A percentile compares a stretch with the other conserved stretches of the same genome.
phyloP scores from a whole-genome alignment of 2,113 vertebrate genomes.

The Lophotis ruficrista region DNA sequence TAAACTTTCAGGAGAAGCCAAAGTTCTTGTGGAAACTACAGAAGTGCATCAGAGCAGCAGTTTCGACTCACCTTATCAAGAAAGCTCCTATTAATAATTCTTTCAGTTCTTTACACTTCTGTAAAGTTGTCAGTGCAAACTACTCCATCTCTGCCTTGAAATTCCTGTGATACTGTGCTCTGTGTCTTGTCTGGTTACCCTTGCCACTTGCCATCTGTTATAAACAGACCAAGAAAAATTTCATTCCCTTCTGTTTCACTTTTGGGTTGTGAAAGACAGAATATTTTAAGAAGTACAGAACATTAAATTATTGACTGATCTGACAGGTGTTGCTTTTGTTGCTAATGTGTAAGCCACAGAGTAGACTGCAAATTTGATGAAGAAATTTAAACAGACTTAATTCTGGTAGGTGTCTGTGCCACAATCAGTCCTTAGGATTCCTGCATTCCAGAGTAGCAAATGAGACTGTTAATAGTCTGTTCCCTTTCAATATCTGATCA shows the following conservation, averaged over 20 bases:
- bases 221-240: neutral
- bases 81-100: neutral
- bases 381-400: neutral
- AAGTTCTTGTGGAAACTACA: neutral
- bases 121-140: neutral
- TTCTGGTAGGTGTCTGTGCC: neutral
- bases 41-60: neutral
- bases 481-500: neutral
- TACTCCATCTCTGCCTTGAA: neutral
- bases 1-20: neutral
- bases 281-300: too few relatives aligned
- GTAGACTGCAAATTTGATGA: neutral
- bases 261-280: neutral
- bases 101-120: neutral
- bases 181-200: neutral
- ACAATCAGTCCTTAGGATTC: neutral
- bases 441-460: neutral
- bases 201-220: neutral
- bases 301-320: neutral
- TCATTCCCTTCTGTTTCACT: neutral
- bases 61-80: neutral
- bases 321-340: fast-evolving
- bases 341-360: neutral
- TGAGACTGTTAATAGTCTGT: neutral
- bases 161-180: neutral